Evolutionary conservation across 2,113 vertebrate genomes (phyloP).

Genomic region (Neomonachus schauinslandi): DNA sequence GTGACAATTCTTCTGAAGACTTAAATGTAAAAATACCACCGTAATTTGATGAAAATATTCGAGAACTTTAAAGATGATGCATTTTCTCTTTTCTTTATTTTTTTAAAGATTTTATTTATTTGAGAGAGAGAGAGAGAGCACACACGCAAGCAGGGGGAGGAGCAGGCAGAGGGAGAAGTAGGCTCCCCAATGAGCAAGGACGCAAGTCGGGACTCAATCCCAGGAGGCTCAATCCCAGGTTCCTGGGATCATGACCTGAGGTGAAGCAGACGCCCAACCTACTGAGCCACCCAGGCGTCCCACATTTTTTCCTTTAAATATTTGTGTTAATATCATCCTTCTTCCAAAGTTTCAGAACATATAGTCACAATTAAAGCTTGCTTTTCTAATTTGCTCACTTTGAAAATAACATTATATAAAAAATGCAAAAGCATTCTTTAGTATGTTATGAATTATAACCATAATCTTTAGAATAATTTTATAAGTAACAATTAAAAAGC

Average conservation of each 20-base stretch:
- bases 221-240: background rate
- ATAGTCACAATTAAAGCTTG: constrained; percentile 28
- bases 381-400: constrained; percentile 34
- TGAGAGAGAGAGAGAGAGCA: too few species aligned
- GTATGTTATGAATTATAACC: background rate
- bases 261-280: background rate
- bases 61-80: constrained; percentile 1
- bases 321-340: background rate
- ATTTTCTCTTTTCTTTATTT: background rate
- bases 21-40: constrained; percentile 17
- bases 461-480: constrained; percentile 36
- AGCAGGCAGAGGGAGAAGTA: background rate
- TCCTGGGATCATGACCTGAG: background rate
- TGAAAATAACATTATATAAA: constrained; percentile 54
- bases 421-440: constrained; percentile 20
- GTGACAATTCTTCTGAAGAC: constrained; percentile 17
- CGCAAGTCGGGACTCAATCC: background rate
- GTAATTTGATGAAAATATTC: constrained; percentile 47
- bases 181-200: background rate
- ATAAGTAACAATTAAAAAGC: constrained; percentile 22
- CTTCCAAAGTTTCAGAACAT: constrained; percentile 15
- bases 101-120: too few species aligned
- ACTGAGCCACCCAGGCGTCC: background rate
- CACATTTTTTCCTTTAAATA: constrained; percentile 13
- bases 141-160: too few species aligned